Evolutionary conservation across 2,888 invertebrate species (phyloP), one percentile per base, ranked within the genome.

Genomic region (Dryobota labecula): DNA sequence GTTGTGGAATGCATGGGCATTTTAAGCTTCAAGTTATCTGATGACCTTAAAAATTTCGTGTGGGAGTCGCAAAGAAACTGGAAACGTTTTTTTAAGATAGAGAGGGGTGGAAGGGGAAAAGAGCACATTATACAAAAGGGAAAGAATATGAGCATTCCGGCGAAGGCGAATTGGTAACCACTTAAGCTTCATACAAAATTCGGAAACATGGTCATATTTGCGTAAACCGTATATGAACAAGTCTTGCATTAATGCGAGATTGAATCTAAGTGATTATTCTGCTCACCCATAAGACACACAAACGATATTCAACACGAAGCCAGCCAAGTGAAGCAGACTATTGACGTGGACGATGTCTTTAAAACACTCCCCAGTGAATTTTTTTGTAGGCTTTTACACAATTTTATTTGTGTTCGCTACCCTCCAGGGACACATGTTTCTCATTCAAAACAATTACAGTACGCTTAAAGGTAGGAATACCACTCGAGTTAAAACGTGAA

Each of bases 391-490:
- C 73, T 79, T 82, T 84, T 75, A 85, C 78, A 83, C 70, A 79
- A 70, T 81, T 86, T 84, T 85, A 84, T 85, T 85, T 85, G 70
- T 76, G 72, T 67, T 79, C 54, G 66, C 63, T 66, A 65, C 70
- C 70, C 85, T 47, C 76, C 15, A 58, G 81, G 78, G 86, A 70
- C 80, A 73, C 76, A 77, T 84, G 78, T 77, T 82, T 84, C 82
- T 76, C 84, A 69, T 81, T 77, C 66, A 83, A 85, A 85, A 83
- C 85, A 85, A 86, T 85, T 85, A 84, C 82, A 75, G 77, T 71
- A 73, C 84, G 75, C 77, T 85, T 85, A 81, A 76, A 84, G 70
- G 78, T 67, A 84, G 64, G 70, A 80, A 76, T 82, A 79, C 76
- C 78, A 71, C 76, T 73, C 49, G 58, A 80, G 78, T 80, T 84